A percentile compares a stretch with the other conserved stretches of the same genome.
Conservation (phyloP, 1,140 invertebrate species). For the Zaprionus vittiger region DNA sequence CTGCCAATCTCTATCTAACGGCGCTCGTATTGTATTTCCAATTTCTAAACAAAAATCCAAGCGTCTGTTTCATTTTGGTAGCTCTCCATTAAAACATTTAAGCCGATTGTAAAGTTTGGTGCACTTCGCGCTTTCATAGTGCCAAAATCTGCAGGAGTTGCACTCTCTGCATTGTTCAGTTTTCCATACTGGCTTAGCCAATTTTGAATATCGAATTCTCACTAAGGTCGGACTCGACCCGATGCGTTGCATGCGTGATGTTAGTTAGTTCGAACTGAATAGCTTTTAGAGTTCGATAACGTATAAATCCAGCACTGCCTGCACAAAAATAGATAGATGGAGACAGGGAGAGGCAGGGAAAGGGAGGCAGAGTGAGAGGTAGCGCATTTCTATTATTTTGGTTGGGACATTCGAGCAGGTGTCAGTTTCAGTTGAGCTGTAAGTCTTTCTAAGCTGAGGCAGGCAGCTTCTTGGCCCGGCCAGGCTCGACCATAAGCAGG, state of each 20-base stretch:
- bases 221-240: background rate
- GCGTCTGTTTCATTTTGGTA: background rate
- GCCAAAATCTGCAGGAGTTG: background rate
- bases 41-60: too few species aligned
- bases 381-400: conserved; percentile 28
- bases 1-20: too few species aligned
- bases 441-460: conserved; percentile 31
- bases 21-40: too few species aligned
- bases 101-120: background rate
- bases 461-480: conserved; percentile 10
- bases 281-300: background rate
- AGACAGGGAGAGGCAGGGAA: background rate
- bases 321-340: background rate
- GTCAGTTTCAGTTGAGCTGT: conserved; percentile 40
- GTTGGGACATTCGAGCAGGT: conserved; percentile 31
- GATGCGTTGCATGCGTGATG: background rate
- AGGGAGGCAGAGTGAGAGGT: background rate
- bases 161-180: background rate
- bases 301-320: background rate
- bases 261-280: background rate
- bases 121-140: background rate
- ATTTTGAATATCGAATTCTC: background rate
- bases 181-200: background rate
- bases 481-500: conserved; percentile 14
- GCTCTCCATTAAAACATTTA: background rate